phyloP scores from a whole-genome alignment of 1,140 invertebrate species.

The Drosophila ananassae region DNA sequence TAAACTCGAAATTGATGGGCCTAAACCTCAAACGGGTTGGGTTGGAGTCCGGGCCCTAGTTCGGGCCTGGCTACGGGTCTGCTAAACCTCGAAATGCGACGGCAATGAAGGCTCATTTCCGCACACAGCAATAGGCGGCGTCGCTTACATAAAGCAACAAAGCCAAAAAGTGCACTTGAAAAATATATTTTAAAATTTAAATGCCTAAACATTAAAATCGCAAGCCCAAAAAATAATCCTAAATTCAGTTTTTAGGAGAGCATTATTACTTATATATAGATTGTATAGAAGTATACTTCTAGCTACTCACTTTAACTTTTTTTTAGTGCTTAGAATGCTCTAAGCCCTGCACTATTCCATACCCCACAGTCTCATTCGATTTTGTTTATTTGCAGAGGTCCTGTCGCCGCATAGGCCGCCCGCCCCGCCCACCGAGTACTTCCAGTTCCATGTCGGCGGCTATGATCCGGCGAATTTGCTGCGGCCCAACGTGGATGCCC shows the following conservation, averaged over 20 bases:
- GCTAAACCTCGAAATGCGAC: constrained; percentile 55
- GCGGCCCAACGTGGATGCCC: constrained; percentile 86
- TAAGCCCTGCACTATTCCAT: background rate
- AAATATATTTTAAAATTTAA: background rate
- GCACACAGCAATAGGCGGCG: constrained; percentile 38
- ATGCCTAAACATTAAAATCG: background rate
- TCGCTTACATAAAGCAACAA: constrained; percentile 18
- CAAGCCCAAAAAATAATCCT: no score
- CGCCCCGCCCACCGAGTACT: constrained; percentile 92
- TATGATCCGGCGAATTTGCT: constrained; percentile 90
- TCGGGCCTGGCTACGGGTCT: constrained; percentile 4
- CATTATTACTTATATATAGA: no score
- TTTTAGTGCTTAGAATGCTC: background rate
- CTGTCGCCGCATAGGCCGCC: constrained; percentile 93
- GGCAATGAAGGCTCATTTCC: constrained; percentile 78
- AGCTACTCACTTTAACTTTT: background rate
- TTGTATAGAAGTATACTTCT: no score
- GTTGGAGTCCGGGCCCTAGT: constrained; percentile 1
- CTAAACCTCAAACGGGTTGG: constrained; percentile 35
- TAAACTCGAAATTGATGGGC: constrained; percentile 73
- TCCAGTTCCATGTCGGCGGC: constrained; percentile 95
- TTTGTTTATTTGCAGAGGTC: constrained; percentile 88
- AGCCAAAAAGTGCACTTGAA: constrained; percentile 8
- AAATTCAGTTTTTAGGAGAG: background rate
- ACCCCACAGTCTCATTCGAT: constrained; percentile 58